Evolutionary conservation across 1,140 invertebrate species (phyloP), one percentile per base, ranked within the genome.

Genomic region (Calliphora vicina): DNA sequence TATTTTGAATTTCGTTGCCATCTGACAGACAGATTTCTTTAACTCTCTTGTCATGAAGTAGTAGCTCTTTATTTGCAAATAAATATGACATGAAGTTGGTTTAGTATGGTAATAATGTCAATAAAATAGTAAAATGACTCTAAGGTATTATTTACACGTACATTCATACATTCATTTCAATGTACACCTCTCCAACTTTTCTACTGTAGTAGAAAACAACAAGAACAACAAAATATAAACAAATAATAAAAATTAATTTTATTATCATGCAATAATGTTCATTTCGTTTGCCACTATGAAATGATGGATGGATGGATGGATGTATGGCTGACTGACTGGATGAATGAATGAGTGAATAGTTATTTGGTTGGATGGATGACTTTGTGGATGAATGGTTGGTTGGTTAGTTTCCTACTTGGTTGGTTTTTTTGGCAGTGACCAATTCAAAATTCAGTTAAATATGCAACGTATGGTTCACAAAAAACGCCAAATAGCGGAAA

Each of bases 191-290:
- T 71, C 2, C 72, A 12, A 29, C 26, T 26, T 35, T n/a, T 26
- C 5, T 45, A 23, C 20, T 43, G 13, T 43, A n/a, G 13, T 23
- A 35, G 12, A 78, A 6, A 78, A 78, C 35, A 23, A 78, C 10
- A 78, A 43, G 9, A 25, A 20, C 20, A 43, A 20, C 73, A 29
- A 43, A 78, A 78, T 78, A 26, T 43, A 43, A 78, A 78, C 74
- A 78, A 78, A 78, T 78, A 78, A 78, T 78, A 78, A 78, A 78
- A 78, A 78, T 78, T 78, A 23, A 78, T 12, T 78, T 78, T 78
- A 78, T 78, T 78, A 45, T 78, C 74, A 20, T 43, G 35, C 74
- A 78, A 78, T 78, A 43, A 23, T 26, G 20, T 13, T 15, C n/a
- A 25, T 45, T 78, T 29, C 35, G 26, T 43, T 43, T 78, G 27